A percentile compares a stretch with the other conserved stretches of the same genome.
phyloP scores from a whole-genome alignment of 2,113 vertebrate species.

The Ailurus styani region DNA sequence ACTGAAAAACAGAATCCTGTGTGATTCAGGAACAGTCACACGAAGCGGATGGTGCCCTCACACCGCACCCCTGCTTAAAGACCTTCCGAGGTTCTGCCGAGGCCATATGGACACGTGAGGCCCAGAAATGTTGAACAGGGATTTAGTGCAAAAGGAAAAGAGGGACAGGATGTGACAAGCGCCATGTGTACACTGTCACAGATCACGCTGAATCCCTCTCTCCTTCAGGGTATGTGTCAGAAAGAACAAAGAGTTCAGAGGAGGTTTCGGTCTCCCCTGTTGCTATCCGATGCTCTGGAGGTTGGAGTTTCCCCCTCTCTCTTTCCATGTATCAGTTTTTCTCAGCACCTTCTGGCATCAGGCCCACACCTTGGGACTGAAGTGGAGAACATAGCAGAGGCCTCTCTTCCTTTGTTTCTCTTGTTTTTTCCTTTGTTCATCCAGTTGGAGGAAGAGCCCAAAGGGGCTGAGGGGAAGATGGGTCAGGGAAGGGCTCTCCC shows the following conservation, averaged over 20 bases:
- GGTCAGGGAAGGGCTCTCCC: not conserved
- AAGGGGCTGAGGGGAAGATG: not conserved
- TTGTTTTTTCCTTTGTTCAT: not conserved
- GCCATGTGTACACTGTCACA: rapidly evolving
- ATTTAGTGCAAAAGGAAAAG: not conserved
- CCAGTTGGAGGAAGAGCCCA: not conserved
- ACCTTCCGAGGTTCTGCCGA: not conserved
- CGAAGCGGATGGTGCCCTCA: not conserved
- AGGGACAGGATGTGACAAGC: too few species aligned
- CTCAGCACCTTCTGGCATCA: not conserved
- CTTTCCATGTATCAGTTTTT: not conserved
- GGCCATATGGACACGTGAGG: not conserved
- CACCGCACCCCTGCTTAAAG: not conserved
- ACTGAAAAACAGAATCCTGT: not conserved
- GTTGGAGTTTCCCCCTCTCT: too few species aligned
- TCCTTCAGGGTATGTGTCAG: not conserved
- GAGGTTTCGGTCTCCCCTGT: not conserved
- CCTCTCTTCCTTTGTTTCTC: not conserved
- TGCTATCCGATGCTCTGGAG: not conserved
- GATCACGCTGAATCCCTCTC: too few species aligned
- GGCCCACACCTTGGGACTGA: not conserved
- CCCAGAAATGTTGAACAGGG: rapidly evolving
- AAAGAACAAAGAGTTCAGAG: not conserved
- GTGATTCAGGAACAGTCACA: not conserved
- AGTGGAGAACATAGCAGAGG: not conserved